Conservation (phyloP, 2,888 invertebrate genomes). For the Harpalus rufipes region DNA sequence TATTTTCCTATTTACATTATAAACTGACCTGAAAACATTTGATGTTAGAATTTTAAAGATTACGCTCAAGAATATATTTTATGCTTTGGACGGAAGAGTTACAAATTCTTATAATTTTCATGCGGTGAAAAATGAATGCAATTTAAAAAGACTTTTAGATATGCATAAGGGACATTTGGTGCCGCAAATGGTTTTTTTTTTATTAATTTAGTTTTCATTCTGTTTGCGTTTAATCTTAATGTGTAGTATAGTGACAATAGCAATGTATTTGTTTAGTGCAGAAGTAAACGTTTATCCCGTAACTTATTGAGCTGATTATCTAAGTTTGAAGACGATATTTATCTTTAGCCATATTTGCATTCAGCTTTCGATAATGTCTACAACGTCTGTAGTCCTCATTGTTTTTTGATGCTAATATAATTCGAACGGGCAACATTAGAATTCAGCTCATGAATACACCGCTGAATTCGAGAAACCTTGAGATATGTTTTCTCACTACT, state of each 20-base stretch:
- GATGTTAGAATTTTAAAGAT: not conserved
- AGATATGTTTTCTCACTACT: slow-evolving; percentile 35
- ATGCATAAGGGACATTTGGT: not conserved
- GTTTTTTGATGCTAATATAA: slow-evolving; percentile 38
- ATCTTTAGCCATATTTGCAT: slow-evolving; percentile 42
- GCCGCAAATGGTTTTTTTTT: not conserved
- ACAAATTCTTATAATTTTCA: slow-evolving; percentile 10
- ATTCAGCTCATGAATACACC: slow-evolving; percentile 35
- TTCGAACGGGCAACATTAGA: slow-evolving; percentile 35
- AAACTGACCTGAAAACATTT: not conserved
- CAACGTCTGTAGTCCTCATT: slow-evolving; percentile 35
- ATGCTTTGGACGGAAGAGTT: not conserved
- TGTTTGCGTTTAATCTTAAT: not conserved
- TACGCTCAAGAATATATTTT: slow-evolving; percentile 1
- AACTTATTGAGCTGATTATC: slow-evolving; percentile 32
- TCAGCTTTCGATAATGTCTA: slow-evolving; percentile 20
- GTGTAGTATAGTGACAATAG: not conserved
- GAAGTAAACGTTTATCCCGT: not conserved
- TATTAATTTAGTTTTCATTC: slow-evolving; percentile 7
- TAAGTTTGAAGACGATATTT: slow-evolving; percentile 1
- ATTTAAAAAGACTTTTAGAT: slow-evolving; percentile 17
- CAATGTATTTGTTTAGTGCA: not conserved
- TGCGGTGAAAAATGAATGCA: not conserved
- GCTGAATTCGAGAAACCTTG: slow-evolving; percentile 24
- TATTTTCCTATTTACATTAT: not conserved